Conservation (phyloP, 2,113 vertebrate genomes). For the Zosterops hypoxanthus region DNA sequence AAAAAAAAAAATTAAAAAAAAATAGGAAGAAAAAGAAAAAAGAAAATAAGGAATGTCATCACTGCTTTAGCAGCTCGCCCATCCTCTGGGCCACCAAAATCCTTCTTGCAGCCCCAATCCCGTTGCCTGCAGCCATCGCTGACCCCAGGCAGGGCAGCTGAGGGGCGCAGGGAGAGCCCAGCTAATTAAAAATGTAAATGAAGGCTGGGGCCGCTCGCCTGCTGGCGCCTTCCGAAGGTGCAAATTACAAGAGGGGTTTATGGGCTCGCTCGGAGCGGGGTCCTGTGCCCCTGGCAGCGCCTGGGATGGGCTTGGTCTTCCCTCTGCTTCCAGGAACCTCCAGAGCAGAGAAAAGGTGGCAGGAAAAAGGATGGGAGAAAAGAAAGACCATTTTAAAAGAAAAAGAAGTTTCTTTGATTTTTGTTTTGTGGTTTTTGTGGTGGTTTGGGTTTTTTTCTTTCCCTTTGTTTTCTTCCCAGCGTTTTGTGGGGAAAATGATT, state of each 20-base stretch:
- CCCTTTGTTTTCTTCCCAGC: not conserved
- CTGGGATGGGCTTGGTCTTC: not conserved
- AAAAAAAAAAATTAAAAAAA: not conserved
- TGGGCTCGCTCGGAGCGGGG: not conserved
- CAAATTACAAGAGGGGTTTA: constrained; percentile 38
- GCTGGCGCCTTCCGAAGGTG: constrained; percentile 48
- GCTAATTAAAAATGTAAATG: constrained; percentile 75
- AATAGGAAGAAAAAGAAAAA: not conserved
- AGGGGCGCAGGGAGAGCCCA: constrained; percentile 17
- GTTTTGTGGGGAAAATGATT: not conserved
- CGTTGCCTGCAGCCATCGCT: not conserved
- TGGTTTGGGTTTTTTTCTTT: not conserved
- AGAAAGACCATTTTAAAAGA: not conserved
- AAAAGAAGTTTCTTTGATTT: not conserved
- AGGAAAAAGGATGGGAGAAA: not conserved
- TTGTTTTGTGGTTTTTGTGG: too few relatives aligned
- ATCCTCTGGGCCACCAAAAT: not conserved
- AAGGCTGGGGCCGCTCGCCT: constrained; percentile 12
- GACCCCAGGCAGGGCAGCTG: not conserved
- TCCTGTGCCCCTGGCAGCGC: not conserved
- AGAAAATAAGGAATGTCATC: not conserved
- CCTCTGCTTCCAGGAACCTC: not conserved
- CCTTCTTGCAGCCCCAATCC: not conserved
- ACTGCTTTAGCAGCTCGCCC: not conserved
- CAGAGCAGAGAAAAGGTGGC: not conserved